Evolutionary conservation across 2,888 invertebrate genomes (phyloP).

Genomic region (Raillietiella orientalis): DNA sequence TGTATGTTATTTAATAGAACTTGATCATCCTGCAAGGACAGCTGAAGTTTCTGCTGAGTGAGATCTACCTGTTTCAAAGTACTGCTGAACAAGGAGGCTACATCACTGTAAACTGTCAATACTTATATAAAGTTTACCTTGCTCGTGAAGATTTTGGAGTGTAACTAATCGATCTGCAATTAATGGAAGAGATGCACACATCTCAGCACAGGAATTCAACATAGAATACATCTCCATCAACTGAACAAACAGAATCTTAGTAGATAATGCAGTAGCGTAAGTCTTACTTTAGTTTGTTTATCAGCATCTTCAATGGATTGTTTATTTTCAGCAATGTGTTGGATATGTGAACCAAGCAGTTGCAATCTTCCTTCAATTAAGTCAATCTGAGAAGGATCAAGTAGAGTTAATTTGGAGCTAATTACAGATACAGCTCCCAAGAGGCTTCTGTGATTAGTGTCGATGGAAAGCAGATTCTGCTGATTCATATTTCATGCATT

Average conservation of each 20-base stretch:
- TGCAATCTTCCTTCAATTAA: conserved; percentile 45
- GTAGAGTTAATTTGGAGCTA: conserved; percentile 37
- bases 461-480: conserved; percentile 9
- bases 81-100: too few species aligned
- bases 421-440: conserved; percentile 41
- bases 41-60: too few species aligned
- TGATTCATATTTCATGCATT: conserved; percentile 5
- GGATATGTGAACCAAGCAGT: conserved; percentile 39
- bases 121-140: too few species aligned
- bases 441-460: conserved; percentile 16
- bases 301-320: conserved; percentile 23
- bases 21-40: too few species aligned
- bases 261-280: conserved; percentile 4
- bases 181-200: conserved; percentile 44
- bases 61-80: too few species aligned
- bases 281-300: conserved; percentile 24
- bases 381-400: conserved; percentile 52
- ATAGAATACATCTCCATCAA: conserved; percentile 53
- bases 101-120: too few species aligned
- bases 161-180: too few species aligned
- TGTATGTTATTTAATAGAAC: too few species aligned
- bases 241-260: conserved; percentile 14
- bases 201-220: conserved; percentile 49
- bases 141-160: too few species aligned
- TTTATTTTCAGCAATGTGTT: conserved; percentile 27